These are phyloP conservation scores for Echeneis naucrates DNA, from an alignment of 2,797 vertebrate genomes.

Conservation along the genomic window DNA sequence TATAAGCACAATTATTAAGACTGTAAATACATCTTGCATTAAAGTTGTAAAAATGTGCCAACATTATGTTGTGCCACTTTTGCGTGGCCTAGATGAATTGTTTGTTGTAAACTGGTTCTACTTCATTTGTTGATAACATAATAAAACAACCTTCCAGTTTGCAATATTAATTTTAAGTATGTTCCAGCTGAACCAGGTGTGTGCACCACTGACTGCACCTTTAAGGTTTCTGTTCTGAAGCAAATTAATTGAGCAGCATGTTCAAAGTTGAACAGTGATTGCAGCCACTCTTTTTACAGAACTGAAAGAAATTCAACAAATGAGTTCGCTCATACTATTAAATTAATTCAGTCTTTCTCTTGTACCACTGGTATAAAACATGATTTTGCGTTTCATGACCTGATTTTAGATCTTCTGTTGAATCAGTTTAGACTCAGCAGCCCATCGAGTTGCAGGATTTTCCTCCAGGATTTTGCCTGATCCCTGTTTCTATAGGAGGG, in stretches of 20 bases:
- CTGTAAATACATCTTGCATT: slow-evolving; percentile 55
- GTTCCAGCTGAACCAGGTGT: background rate
- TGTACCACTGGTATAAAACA: background rate
- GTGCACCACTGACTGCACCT: background rate
- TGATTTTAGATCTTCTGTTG: background rate
- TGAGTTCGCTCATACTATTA: background rate
- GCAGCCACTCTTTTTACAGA: background rate
- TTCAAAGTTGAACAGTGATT: background rate
- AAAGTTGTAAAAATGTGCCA: slow-evolving; percentile 50
- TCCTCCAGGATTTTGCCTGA: background rate
- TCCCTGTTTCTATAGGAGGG: background rate
- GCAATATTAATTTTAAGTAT: too few relatives aligned
- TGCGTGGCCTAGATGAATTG: slow-evolving; percentile 40
- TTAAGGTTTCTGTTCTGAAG: background rate
- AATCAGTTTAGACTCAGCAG: background rate
- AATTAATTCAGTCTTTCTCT: background rate
- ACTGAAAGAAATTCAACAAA: background rate
- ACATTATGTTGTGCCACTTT: slow-evolving; percentile 40
- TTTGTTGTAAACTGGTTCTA: slow-evolving; percentile 47
- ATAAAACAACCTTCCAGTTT: too few relatives aligned
- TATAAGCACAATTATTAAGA: slow-evolving; percentile 32
- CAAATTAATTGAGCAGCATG: background rate
- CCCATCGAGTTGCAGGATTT: too few relatives aligned
- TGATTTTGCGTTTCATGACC: background rate
- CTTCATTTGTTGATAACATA: too few relatives aligned